A percentile compares a stretch with the other conserved stretches of the same genome.
These are phyloP conservation scores for Mythimna vitellina DNA, from an alignment of 2,888 invertebrate genomes.

Conservation along the genomic window DNA sequence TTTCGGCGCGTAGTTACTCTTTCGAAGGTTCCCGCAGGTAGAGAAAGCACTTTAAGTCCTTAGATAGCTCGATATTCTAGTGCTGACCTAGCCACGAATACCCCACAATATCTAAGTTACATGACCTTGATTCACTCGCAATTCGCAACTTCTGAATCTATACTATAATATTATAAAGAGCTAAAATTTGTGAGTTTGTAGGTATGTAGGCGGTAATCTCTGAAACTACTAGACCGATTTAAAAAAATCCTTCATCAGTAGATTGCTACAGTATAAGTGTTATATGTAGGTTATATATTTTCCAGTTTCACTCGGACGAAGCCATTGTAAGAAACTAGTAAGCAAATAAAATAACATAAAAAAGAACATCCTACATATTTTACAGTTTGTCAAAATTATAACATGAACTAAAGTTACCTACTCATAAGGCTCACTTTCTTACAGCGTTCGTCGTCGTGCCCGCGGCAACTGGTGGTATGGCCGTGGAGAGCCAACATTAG, in stretches of 20 bases:
- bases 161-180: no score
- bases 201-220: no score
- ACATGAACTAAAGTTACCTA: background rate
- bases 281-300: no score
- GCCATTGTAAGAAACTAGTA: background rate
- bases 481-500: conserved; percentile 94
- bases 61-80: background rate
- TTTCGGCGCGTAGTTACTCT: no score
- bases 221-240: no score
- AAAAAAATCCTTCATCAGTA: no score
- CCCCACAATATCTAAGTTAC: background rate
- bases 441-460: conserved; percentile 91
- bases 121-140: background rate
- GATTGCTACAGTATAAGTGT: no score
- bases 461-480: conserved; percentile 98
- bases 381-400: background rate
- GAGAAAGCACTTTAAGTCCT: no score
- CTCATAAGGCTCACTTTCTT: conserved; percentile 23
- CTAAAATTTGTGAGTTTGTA: no score
- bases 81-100: background rate
- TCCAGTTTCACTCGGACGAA: no score
- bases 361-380: background rate
- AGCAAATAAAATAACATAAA: background rate
- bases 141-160: no score
- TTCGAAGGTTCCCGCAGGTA: no score